Percentiles rank a stretch among this genome's conserved stretches.
phyloP scores from a whole-genome alignment of 1,140 invertebrate genomes.

The Drosophila suzukii region DNA sequence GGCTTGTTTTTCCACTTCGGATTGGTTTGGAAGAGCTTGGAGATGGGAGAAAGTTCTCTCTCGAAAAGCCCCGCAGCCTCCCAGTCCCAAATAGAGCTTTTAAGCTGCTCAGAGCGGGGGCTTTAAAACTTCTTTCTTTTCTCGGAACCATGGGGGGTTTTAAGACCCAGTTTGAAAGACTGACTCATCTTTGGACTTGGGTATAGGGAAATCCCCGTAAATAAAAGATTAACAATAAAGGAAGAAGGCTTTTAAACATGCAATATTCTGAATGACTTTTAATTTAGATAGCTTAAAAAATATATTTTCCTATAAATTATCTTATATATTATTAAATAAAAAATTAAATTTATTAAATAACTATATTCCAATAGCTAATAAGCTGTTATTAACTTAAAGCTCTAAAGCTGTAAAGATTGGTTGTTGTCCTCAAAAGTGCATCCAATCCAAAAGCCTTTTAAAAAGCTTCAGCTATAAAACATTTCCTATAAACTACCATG shows the following conservation, averaged over 20 bases:
- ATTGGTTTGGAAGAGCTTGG: conserved; percentile 53
- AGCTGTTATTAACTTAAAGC: background rate
- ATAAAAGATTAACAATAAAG: background rate
- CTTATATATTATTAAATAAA: no score
- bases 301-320: no score
- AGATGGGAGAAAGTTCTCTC: conserved; percentile 9
- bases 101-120: background rate
- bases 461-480: conserved; percentile 1
- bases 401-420: background rate
- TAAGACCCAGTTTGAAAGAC: background rate
- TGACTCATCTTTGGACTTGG: background rate
- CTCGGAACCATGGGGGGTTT: background rate
- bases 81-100: background rate
- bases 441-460: background rate
- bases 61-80: conserved; percentile 5
- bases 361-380: background rate
- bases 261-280: no score
- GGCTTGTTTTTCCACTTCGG: conserved; percentile 25
- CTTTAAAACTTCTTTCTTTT: background rate
- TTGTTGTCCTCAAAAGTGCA: conserved; percentile 1
- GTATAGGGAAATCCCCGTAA: background rate
- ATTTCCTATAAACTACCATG: conserved; percentile 8
- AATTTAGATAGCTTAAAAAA: no score
- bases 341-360: background rate
- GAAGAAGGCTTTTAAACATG: no score